Evolutionary conservation across 2,888 invertebrate species (phyloP), one percentile per base, ranked within the genome.

Genomic region (Drosophila robusta): DNA sequence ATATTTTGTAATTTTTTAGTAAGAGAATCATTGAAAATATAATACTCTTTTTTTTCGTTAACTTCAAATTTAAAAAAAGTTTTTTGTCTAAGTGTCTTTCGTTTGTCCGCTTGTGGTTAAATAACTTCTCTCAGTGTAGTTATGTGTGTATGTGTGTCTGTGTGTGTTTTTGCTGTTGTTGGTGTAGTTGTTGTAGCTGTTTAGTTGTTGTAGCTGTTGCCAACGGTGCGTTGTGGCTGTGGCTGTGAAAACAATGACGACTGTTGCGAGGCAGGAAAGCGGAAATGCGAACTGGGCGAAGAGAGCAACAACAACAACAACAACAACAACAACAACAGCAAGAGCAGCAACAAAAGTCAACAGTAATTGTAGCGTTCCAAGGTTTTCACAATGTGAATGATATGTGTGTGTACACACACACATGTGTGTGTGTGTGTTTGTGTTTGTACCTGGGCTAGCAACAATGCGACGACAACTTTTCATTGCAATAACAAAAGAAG

Each of bases 331-430:
- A 50, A 52, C 52, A 74, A 47, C 63, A 60, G 5, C 66, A 75
- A 16, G 67, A 75, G 36, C 54, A 54, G 62, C 61, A 71, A 67
- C 61, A 70, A 80, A 81, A 83, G 84, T 80, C 80, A 87, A 86
- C 85, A 79, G 80, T 87, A 82, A 87, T 85, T 84, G 79, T 83
- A 80, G 81, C 82, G 66, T 64, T 75, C 82, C 87, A 85, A 87
- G 85, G 87, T 87, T 87, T 81, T 79, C 84, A 82, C 85, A 85
- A 73, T 80, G 73, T 81, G 85, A 75, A 84, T 81, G 79, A 85
- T 84, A 67, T 66, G 60, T 65, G 41, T 34, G 39, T 12, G 39
- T 34, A 26, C 24, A 32, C 14, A 8, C 66, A 7, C 11, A 14
- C 42, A 29, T 45, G 38, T 47, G 16, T 46, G 22, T 49, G 22